Base-by-base conservation (phyloP, 2,888 invertebrate species). In the Tenthredo scrophulariae region DNA sequence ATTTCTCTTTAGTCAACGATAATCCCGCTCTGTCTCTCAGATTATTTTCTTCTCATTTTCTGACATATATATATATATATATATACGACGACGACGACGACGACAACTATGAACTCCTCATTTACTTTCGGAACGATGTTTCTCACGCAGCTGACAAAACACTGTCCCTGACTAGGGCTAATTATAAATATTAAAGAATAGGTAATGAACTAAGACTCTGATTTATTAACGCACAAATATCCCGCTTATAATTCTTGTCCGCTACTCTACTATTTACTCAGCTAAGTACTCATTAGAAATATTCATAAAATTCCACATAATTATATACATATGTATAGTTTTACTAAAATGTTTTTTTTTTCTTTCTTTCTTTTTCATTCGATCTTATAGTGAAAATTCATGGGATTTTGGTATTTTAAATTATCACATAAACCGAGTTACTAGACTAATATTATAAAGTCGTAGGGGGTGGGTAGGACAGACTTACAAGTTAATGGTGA, bases 141-240 rank as follows among this genome's bases (percentile, higher is more conserved):
- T 74, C 72, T 54, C 84, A 33, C 43, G 50, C 84, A 84, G 84
- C 84, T 84, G 84, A 46, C 84, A 84, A 84, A 84, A 84, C 84
- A 74, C 22, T 43, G 37, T 40, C n/a, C 43, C 22, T 10, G 9
- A 40, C n/a, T 18, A n/a, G 22, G 22, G 40, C 40, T 74, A 40
- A 74, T 74, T 74, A 74, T 74, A 74, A 74, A 74, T 43, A 43
- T 74, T 40, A 33, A 67, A 33, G 29, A 18, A 74, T 22, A 74
- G 40, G 72, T 40, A 74, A 37, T n/a, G 43, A 40, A n/a, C 40
- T 13, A 74, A 74, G 43, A 43, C 22, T 13, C 43, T 74, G 72
- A 74, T 74, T 74, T 74, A 74, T 74, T 22, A 43, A 22, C 37
- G 43, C 10, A 74, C 43, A 74, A 43, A 74, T 74, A 9, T 40